Base-by-base conservation (phyloP, 2,113 vertebrate species). In the Lipotes vexillifer region DNA sequence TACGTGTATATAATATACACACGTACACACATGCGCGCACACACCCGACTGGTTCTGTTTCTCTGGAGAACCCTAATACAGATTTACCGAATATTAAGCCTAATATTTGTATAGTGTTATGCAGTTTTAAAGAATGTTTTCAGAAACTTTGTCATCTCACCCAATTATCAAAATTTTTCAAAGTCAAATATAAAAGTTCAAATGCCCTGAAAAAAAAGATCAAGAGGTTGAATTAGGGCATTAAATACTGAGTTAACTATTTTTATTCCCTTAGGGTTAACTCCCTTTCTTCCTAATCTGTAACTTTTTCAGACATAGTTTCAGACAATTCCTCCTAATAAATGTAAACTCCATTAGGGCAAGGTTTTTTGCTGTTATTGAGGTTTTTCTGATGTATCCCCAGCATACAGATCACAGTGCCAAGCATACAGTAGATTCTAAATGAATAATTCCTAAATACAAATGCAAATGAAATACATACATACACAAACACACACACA, bases 121-220 rank as follows among this genome's bases (percentile, higher is more conserved):
- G 15, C 12, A 33, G 18, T 91, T 88, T 94, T 63, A 83, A 68
- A 69, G 74, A 57, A 87, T 83, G n/a, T 41, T 88, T 91, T 55
- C 59, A 68, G 36, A 95, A 83, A 87, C 29, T 80, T 0, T 69
- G 25, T 83, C 44, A 65, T 84, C 68, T 91, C 25, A 75, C 14
- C 65, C 74, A 88, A 69, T 61, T 88, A 52, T 88, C 29, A 57
- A 95, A 86, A 65, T 20, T 69, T 31, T 61, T 90, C 57, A n/a
- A 88, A 94, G 55, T 84, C 71, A 96, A 77, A 90, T 82, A 86
- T 31, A 78, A 68, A 93, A 82, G 59, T 18, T 86, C 94, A 92
- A 94, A 91, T 84, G 13, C 20, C 18, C 84, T 81, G 17, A 65
- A 57, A 57, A 57, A 29, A 12, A 33, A n/a, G 41, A 41, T 41